phyloP scores from a whole-genome alignment of 2,888 invertebrate genomes.

The Cactoblastis cactorum region DNA sequence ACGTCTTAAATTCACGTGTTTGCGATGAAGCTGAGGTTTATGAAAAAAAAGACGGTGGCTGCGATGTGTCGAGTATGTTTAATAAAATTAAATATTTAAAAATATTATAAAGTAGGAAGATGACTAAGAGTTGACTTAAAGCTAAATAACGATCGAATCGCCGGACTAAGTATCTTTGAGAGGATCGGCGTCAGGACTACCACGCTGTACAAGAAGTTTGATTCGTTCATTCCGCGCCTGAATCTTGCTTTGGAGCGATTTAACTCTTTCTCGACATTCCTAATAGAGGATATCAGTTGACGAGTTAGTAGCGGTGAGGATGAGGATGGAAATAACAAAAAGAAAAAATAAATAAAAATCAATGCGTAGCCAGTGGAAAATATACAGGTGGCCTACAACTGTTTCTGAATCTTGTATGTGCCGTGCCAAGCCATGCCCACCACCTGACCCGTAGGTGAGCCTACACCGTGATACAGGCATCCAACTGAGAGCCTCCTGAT shows the following conservation, averaged over 20 bases:
- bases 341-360: conserved; percentile 59
- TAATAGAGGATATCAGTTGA: conserved; percentile 76
- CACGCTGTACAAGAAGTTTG: conserved; percentile 91
- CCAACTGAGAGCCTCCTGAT: conserved; percentile 43
- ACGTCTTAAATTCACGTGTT: conserved; percentile 31
- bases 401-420: conserved; percentile 27
- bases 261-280: conserved; percentile 92
- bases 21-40: conserved; percentile 41
- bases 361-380: conserved; percentile 50
- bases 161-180: conserved; percentile 81
- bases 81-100: conserved; percentile 45
- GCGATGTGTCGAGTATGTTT: conserved; percentile 67
- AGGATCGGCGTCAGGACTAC: conserved; percentile 89
- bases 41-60: conserved; percentile 64
- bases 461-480: conserved; percentile 24
- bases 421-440: conserved; percentile 41
- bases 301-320: conserved; percentile 60
- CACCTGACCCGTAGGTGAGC: conserved; percentile 31
- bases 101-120: conserved; percentile 58
- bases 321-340: conserved; percentile 63
- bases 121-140: conserved; percentile 54
- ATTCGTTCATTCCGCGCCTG: conserved; percentile 92
- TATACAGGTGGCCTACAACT: conserved; percentile 40
- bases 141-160: conserved; percentile 37
- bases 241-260: conserved; percentile 92